Conservation (phyloP, 2,797 vertebrate species). For the Pampus argenteus region DNA sequence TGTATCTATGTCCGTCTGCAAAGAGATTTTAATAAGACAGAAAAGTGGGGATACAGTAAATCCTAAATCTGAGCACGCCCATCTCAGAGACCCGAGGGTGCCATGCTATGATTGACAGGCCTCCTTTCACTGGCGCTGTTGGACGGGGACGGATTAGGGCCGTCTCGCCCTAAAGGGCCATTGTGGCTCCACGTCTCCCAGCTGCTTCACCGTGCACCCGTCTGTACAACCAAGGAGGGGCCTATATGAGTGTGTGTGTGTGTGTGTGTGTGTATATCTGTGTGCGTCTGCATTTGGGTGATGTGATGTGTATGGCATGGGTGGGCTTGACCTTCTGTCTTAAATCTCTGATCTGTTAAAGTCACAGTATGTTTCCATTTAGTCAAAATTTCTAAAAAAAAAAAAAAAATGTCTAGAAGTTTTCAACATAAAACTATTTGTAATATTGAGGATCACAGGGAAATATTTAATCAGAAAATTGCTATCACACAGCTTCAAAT, state of each 20-base stretch:
- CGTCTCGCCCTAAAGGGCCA: slow-evolving; percentile 83
- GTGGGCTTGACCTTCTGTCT: slow-evolving; percentile 65
- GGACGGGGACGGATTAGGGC: slow-evolving; percentile 82
- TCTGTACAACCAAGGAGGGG: slow-evolving; percentile 71
- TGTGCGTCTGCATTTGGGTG: slow-evolving; percentile 36
- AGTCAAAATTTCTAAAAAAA: slow-evolving; percentile 1
- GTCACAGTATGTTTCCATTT: slow-evolving; percentile 32
- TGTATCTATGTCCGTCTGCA: slow-evolving; percentile 66
- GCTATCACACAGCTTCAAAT: neutral
- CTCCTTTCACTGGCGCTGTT: slow-evolving; percentile 80
- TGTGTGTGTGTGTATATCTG: slow-evolving; percentile 32
- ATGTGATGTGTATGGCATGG: slow-evolving; percentile 42
- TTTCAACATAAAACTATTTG: neutral
- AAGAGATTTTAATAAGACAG: slow-evolving; percentile 72
- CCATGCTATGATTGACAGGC: slow-evolving; percentile 81
- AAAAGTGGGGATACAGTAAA: slow-evolving; percentile 81
- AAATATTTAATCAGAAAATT: neutral
- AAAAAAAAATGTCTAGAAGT: slow-evolving; percentile 9
- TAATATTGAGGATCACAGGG: neutral
- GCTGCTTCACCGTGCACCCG: slow-evolving; percentile 78
- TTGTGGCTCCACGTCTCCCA: slow-evolving; percentile 82
- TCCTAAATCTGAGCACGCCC: slow-evolving; percentile 77
- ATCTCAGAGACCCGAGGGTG: slow-evolving; percentile 80
- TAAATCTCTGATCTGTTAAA: slow-evolving; percentile 52
- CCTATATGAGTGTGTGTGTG: slow-evolving; percentile 1